phyloP scores from a whole-genome alignment of 1,140 invertebrate species.

The Mactra quadrangularis region DNA sequence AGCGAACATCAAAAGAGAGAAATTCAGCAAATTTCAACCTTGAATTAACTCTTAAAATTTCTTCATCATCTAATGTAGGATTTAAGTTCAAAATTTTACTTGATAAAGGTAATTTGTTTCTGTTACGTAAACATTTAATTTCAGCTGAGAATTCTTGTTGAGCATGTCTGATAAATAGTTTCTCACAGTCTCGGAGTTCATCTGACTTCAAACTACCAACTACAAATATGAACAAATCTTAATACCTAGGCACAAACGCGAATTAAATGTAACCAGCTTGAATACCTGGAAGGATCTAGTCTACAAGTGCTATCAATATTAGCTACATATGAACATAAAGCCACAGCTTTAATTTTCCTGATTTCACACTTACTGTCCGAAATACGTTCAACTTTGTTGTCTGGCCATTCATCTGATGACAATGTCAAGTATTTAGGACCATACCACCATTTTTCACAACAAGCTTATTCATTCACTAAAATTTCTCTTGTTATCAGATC shows the following conservation, averaged over 20 bases:
- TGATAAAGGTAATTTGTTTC: not conserved
- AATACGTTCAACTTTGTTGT: not conserved
- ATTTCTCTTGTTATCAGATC: slow-evolving; percentile 1
- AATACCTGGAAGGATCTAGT: slow-evolving; percentile 3
- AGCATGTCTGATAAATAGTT: not conserved
- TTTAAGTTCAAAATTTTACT: slow-evolving; percentile 21
- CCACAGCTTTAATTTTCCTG: not conserved
- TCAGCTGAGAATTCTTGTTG: slow-evolving; percentile 8
- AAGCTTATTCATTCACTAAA: not conserved
- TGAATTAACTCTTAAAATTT: not conserved
- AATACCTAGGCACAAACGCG: slow-evolving; percentile 28
- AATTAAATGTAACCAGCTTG: slow-evolving; percentile 8
- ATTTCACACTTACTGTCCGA: not conserved
- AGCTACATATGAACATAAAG: not conserved
- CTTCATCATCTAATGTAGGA: not conserved
- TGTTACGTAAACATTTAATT: not conserved
- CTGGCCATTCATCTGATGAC: not conserved
- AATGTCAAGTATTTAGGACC: slow-evolving; percentile 29
- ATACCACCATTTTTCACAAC: slow-evolving; percentile 8
- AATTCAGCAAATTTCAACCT: slow-evolving; percentile 23
- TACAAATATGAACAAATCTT: slow-evolving; percentile 35
- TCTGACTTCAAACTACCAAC: not conserved
- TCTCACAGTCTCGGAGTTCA: slow-evolving; percentile 22
- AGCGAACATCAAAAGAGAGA: not conserved
- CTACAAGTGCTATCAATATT: not conserved